Percentiles rank a stretch among this genome's conserved stretches.
Conservation (phyloP, 2,797 vertebrate genomes). For the Hephaestus fuliginosus region DNA sequence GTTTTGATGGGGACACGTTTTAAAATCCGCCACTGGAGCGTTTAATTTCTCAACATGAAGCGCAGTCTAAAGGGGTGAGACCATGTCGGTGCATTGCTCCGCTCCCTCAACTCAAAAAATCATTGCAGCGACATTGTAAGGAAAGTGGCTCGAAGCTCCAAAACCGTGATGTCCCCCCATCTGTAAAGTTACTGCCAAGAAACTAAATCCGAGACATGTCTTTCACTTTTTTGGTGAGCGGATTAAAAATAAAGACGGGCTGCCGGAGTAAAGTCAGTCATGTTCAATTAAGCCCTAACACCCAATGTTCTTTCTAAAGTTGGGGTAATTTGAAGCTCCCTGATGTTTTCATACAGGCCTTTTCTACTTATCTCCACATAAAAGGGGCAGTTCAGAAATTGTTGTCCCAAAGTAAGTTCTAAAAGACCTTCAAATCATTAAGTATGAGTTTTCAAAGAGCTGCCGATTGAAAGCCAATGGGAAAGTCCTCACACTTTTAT, state of each 20-base stretch:
- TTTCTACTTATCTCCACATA: slow-evolving; percentile 87
- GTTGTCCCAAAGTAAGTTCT: slow-evolving; percentile 89
- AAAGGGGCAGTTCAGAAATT: slow-evolving; percentile 87
- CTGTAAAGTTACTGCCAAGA: slow-evolving; percentile 67
- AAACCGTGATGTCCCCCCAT: slow-evolving; percentile 27
- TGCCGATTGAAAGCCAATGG: slow-evolving; percentile 88
- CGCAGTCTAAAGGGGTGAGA: slow-evolving; percentile 18
- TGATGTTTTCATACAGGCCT: slow-evolving; percentile 84
- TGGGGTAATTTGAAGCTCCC: slow-evolving; percentile 84
- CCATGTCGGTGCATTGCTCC: not conserved
- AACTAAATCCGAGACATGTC: slow-evolving; percentile 54
- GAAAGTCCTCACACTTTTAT: slow-evolving; percentile 88
- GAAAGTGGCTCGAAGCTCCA: not conserved
- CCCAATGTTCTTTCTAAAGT: slow-evolving; percentile 82
- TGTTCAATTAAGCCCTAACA: slow-evolving; percentile 85
- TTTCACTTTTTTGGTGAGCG: slow-evolving; percentile 75
- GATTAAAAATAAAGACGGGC: slow-evolving; percentile 75
- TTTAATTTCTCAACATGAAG: slow-evolving; percentile 64
- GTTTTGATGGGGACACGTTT: slow-evolving; percentile 72
- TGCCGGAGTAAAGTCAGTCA: slow-evolving; percentile 77
- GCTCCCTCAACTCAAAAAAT: slow-evolving; percentile 22
- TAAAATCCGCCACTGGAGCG: slow-evolving; percentile 54
- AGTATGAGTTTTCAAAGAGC: slow-evolving; percentile 87
- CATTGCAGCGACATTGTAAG: not conserved
- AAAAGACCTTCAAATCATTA: slow-evolving; percentile 88